phyloP scores from a whole-genome alignment of 2,113 vertebrate species.

The Chloropsis cyanopogon region DNA sequence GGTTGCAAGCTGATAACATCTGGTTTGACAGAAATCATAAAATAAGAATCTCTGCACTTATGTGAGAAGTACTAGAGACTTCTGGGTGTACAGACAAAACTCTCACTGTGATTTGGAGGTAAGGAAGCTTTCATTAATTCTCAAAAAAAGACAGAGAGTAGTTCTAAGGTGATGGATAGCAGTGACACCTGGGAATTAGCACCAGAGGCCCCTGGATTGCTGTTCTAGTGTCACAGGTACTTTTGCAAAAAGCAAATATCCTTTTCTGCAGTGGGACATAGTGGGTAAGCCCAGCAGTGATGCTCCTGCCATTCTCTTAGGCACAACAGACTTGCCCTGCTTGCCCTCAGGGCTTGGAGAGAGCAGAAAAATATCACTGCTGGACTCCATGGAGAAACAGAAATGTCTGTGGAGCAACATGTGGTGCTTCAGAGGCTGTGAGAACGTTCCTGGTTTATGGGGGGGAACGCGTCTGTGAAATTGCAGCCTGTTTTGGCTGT shows the following conservation, averaged over 20 bases:
- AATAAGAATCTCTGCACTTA: background rate
- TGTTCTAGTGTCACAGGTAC: background rate
- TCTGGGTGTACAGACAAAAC: background rate
- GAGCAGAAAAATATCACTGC: background rate
- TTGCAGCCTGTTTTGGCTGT: background rate
- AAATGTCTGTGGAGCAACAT: background rate
- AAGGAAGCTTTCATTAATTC: background rate
- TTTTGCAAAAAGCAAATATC: background rate
- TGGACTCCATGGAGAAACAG: background rate
- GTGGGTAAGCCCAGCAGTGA: background rate
- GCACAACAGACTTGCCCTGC: background rate
- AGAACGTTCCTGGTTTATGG: fast-evolving
- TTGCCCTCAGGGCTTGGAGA: background rate
- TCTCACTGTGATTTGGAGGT: background rate
- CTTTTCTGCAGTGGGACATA: background rate
- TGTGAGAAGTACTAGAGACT: background rate
- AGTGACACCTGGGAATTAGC: background rate
- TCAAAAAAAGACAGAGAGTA: background rate
- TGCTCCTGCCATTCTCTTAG: background rate
- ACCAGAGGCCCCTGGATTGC: background rate
- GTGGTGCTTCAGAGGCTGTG: background rate
- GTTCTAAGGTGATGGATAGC: background rate
- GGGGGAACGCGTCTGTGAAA: fast-evolving
- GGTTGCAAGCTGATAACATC: background rate
- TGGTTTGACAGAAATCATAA: background rate